These are phyloP conservation scores for Erinaceus europaeus DNA, from an alignment of 2,113 vertebrate species.

Conservation along the genomic window DNA sequence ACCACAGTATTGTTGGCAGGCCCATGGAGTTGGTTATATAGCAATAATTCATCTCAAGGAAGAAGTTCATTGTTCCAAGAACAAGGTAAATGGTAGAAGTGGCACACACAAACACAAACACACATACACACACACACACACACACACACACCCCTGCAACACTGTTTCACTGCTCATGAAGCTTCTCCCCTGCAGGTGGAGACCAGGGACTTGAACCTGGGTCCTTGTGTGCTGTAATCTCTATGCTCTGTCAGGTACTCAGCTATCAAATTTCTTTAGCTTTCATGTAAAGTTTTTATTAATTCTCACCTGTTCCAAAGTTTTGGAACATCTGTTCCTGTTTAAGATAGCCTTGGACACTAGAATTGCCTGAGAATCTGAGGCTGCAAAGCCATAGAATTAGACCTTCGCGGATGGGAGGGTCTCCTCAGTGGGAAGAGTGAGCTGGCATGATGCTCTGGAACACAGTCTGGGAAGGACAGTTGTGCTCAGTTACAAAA, in stretches of 20 bases:
- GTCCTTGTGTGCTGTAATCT: no score
- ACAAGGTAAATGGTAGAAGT: no score
- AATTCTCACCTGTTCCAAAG: not conserved
- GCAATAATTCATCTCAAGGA: not conserved
- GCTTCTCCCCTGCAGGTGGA: no score
- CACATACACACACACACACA: no score
- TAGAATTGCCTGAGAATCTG: not conserved
- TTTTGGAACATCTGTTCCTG: not conserved
- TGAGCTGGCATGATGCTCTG: not conserved
- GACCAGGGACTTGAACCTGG: no score
- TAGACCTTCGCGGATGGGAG: not conserved
- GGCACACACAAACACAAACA: no score
- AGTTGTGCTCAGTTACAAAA: not conserved
- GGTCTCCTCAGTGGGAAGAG: not conserved
- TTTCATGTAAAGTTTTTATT: not conserved
- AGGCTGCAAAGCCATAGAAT: not conserved
- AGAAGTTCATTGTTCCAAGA: not conserved
- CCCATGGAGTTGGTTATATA: not conserved
- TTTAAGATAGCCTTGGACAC: not conserved
- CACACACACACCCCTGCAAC: no score
- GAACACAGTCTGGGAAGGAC: not conserved
- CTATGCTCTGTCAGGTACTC: no score
- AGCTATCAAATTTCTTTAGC: not conserved
- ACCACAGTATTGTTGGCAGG: not conserved
- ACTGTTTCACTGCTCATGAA: no score